Conservation (phyloP, 1,140 invertebrate genomes). For the Drosophila fuyamai region DNA sequence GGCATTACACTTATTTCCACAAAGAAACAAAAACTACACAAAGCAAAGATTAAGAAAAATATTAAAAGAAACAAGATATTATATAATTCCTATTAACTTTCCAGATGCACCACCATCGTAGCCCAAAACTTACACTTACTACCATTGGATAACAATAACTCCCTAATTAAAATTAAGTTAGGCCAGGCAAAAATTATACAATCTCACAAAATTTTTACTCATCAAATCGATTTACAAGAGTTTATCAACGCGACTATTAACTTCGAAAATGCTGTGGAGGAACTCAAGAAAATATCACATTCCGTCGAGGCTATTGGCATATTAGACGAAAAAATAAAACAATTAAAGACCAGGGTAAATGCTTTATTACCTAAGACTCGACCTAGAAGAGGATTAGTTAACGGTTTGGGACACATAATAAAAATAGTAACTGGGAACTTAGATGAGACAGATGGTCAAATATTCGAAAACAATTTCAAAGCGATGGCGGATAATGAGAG, state of each 20-base stretch:
- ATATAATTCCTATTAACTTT: too few relatives aligned
- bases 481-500: constrained; percentile 1
- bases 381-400: background rate
- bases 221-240: background rate
- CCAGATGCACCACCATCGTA: background rate
- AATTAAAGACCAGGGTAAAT: background rate
- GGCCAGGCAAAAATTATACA: background rate
- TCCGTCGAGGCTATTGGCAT: background rate
- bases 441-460: background rate
- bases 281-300: background rate
- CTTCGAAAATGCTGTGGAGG: background rate
- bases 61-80: too few relatives aligned
- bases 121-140: background rate
- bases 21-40: too few relatives aligned
- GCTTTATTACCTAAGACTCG: background rate
- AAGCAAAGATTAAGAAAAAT: too few relatives aligned
- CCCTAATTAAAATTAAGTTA: background rate
- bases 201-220: background rate
- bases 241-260: background rate
- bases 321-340: background rate
- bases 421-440: background rate
- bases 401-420: background rate
- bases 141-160: background rate
- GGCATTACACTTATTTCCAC: too few relatives aligned
- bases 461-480: background rate